Evolutionary conservation across 2,888 invertebrate species (phyloP).

Genomic region (Dione juno): DNA sequence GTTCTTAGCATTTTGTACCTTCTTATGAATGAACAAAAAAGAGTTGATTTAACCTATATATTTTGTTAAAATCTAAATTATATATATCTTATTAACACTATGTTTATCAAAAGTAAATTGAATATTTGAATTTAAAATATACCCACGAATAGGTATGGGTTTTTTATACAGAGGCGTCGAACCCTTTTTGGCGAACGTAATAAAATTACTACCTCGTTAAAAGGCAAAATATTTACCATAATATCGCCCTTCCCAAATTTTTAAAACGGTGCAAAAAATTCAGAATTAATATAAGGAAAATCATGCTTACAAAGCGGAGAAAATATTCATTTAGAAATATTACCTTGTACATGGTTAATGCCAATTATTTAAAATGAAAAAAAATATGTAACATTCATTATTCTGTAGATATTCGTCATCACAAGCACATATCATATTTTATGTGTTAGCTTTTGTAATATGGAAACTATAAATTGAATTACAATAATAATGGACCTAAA

Average conservation of each 20-base stretch:
- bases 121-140: background rate
- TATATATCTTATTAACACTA: background rate
- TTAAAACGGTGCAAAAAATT: slow-evolving; percentile 20
- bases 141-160: background rate
- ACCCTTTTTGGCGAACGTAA: slow-evolving; percentile 16
- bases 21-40: too few relatives aligned
- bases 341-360: background rate
- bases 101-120: background rate
- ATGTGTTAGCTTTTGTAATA: too few relatives aligned
- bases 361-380: background rate
- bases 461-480: too few relatives aligned
- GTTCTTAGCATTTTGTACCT: too few relatives aligned
- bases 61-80: too few relatives aligned
- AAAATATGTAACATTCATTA: too few relatives aligned
- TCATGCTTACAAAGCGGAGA: slow-evolving; percentile 12
- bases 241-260: slow-evolving; percentile 12
- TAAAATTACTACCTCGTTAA: slow-evolving; percentile 22
- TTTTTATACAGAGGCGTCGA: background rate
- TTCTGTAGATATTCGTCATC: too few relatives aligned
- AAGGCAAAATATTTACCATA: slow-evolving; percentile 26
- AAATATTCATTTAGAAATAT: slow-evolving; percentile 7
- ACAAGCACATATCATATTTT: too few relatives aligned
- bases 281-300: slow-evolving; percentile 15
- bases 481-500: background rate
- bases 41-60: too few relatives aligned